Evolutionary conservation across 2,797 vertebrate genomes (phyloP).

Genomic region (Hippoglossus hippoglossus): DNA sequence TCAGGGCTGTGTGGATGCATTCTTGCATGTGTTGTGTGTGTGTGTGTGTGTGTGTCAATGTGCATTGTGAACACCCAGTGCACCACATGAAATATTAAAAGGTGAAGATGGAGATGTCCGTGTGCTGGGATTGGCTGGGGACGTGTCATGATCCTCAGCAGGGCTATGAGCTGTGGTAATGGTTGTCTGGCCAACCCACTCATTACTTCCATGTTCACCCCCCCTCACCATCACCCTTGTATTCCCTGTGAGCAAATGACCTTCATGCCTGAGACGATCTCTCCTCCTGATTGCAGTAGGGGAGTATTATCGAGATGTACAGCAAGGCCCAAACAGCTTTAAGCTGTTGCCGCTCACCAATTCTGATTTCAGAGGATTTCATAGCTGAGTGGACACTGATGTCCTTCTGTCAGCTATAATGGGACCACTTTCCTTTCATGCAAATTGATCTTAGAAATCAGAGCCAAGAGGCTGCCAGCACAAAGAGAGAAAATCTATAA

Average conservation of each 20-base stretch:
- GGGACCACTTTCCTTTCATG: conserved; percentile 82
- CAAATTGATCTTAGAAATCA: conserved; percentile 78
- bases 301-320: conserved; percentile 64
- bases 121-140: conserved; percentile 90
- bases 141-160: conserved; percentile 89
- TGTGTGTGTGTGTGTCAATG: conserved; percentile 23
- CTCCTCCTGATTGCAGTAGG: conserved; percentile 69
- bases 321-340: conserved; percentile 66
- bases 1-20: conserved; percentile 13
- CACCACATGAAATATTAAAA: conserved; percentile 93
- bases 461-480: conserved; percentile 58
- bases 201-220: conserved; percentile 73
- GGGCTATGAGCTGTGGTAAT: conserved; percentile 75
- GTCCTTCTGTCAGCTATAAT: conserved; percentile 81
- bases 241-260: conserved; percentile 79
- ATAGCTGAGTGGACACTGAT: conserved; percentile 81
- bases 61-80: conserved; percentile 79
- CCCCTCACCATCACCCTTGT: conserved; percentile 61
- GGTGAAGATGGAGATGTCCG: conserved; percentile 93
- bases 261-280: conserved; percentile 80
- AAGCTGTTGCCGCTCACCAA: conserved; percentile 70
- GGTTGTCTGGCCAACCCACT: conserved; percentile 77
- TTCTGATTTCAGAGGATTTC: conserved; percentile 82
- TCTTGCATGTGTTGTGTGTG: conserved; percentile 14
- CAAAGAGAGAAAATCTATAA: conserved; percentile 64